phyloP scores from a whole-genome alignment of 2,797 vertebrate species.

The Leptodactylus fallax region DNA sequence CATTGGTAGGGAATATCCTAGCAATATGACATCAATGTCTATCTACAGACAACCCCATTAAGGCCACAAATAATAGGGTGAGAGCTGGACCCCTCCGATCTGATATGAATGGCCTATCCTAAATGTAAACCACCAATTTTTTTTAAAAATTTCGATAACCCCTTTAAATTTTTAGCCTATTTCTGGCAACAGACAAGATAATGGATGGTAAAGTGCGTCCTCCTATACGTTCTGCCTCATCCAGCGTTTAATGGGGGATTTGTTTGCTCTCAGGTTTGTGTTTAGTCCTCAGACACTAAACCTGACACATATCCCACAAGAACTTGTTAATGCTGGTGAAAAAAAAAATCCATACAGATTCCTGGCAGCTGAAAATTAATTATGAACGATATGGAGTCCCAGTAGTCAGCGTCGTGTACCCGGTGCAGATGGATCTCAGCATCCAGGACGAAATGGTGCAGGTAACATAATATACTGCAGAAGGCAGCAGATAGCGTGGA shows the following conservation, averaged over 20 bases:
- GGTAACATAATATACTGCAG: not conserved
- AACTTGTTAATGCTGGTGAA: constrained; percentile 35
- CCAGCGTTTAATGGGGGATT: not conserved
- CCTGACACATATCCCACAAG: constrained; percentile 36
- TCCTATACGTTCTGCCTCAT: not conserved
- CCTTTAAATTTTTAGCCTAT: not conserved
- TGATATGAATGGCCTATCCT: too few species aligned
- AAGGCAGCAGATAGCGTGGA: too few species aligned
- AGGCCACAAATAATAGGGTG: too few species aligned
- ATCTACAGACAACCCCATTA: too few species aligned
- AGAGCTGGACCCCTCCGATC: too few species aligned
- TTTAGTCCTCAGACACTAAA: constrained; percentile 36
- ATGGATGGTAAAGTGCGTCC: not conserved
- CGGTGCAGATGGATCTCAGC: not conserved
- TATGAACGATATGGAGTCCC: constrained; percentile 37
- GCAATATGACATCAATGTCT: too few species aligned
- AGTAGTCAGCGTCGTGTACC: not conserved
- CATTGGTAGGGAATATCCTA: too few species aligned
- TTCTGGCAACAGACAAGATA: not conserved
- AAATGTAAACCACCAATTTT: too few species aligned
- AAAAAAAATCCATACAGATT: constrained; percentile 38
- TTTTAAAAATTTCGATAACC: not conserved
- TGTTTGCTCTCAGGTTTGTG: not conserved
- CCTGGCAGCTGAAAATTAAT: constrained; percentile 47
- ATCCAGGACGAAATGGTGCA: not conserved